Percentiles rank a stretch among this genome's conserved stretches.
Conservation (phyloP, 2,113 vertebrate genomes). For the Caranx ignobilis region DNA sequence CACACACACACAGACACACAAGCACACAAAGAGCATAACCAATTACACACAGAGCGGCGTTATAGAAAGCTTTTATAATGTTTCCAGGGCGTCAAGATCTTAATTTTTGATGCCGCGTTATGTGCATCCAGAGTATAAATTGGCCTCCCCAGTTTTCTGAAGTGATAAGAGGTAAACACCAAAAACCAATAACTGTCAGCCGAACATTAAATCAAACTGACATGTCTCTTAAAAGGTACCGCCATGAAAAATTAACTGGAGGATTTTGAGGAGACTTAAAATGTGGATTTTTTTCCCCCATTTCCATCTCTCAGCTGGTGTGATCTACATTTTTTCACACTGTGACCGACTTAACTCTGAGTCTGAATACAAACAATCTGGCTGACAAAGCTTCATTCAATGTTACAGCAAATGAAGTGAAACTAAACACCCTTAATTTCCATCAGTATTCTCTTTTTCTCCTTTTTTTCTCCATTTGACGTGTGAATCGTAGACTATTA, state of each 20-base stretch:
- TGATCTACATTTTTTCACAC: constrained; percentile 55
- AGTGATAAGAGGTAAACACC: constrained; percentile 83
- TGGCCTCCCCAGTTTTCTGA: constrained; percentile 74
- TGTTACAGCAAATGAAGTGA: constrained; percentile 24
- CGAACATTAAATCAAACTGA: constrained; percentile 81
- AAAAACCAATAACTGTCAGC: constrained; percentile 84
- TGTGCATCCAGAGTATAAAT: constrained; percentile 76
- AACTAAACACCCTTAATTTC: constrained; percentile 20
- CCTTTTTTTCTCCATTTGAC: constrained; percentile 1
- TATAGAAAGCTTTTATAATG: constrained; percentile 79
- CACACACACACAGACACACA: constrained; percentile 3
- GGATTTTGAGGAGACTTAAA: constrained; percentile 68
- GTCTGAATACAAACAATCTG: constrained; percentile 45
- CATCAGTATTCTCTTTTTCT: constrained; percentile 6
- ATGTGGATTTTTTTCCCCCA: constrained; percentile 39
- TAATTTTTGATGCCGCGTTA: constrained; percentile 80
- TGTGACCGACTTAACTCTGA: constrained; percentile 40
- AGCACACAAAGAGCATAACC: constrained; percentile 60
- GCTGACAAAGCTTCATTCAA: constrained; percentile 29
- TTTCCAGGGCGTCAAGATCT: constrained; percentile 78
- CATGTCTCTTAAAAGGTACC: constrained; percentile 79
- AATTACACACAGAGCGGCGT: constrained; percentile 74
- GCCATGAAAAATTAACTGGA: constrained; percentile 81
- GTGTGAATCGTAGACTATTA: not conserved
- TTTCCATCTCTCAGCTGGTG: constrained; percentile 56